phyloP scores from a whole-genome alignment of 2,797 vertebrate genomes.

The Phoebastria nigripes region DNA sequence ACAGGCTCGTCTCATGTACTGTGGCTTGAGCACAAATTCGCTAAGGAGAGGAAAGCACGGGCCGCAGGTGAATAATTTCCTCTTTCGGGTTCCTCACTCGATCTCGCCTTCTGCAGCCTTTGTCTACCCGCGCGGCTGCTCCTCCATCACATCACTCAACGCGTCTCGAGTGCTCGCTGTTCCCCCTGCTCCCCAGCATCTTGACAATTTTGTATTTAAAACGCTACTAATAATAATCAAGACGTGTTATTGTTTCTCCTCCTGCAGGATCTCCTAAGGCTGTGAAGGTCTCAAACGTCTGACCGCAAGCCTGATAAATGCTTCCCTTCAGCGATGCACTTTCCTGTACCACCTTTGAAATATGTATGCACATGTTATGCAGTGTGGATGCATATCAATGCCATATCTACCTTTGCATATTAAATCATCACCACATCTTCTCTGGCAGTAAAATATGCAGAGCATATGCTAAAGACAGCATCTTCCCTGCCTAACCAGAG shows the following conservation, averaged over 20 bases:
- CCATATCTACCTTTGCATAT: conserved; percentile 75
- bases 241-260: conserved; percentile 9
- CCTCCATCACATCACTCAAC: background rate
- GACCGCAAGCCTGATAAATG: conserved; percentile 68
- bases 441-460: conserved; percentile 71
- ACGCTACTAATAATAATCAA: conserved; percentile 4
- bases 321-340: conserved; percentile 38
- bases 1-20: background rate
- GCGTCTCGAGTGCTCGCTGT: background rate
- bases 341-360: conserved; percentile 71
- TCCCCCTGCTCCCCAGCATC: conserved; percentile 26
- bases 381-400: conserved; percentile 53
- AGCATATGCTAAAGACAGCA: conserved; percentile 65
- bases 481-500: conserved; percentile 14
- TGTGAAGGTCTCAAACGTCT: conserved; percentile 57
- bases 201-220: conserved; percentile 46
- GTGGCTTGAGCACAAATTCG: background rate
- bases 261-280: conserved; percentile 20
- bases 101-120: background rate
- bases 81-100: background rate
- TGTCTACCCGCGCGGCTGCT: background rate
- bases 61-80: background rate
- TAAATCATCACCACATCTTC: conserved; percentile 60
- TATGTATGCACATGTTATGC: conserved; percentile 62
- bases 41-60: background rate